A percentile compares a stretch with the other conserved stretches of the same genome.
phyloP scores from a whole-genome alignment of 2,113 vertebrate genomes.

The Vidua chalybeata region DNA sequence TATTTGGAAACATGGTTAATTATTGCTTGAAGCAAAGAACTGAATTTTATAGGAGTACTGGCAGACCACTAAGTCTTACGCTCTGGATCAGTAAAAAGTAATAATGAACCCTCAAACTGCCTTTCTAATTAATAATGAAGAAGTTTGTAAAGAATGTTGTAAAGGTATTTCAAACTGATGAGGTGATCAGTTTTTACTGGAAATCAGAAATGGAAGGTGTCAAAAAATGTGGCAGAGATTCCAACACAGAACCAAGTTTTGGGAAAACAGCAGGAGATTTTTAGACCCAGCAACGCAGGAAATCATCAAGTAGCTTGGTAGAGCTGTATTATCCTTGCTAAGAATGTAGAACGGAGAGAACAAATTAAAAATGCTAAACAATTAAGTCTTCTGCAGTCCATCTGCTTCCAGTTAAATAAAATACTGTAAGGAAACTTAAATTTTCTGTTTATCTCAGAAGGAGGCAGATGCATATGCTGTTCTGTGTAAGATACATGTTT shows the following conservation, averaged over 20 bases:
- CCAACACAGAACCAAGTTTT: background rate
- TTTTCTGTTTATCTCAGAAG: background rate
- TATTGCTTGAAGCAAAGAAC: conserved; percentile 28
- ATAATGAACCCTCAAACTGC: background rate
- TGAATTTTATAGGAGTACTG: background rate
- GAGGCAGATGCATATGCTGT: background rate
- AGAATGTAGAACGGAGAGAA: background rate
- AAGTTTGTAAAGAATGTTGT: background rate
- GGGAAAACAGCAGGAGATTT: background rate
- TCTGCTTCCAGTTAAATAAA: background rate
- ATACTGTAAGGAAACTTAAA: background rate
- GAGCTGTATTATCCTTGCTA: background rate
- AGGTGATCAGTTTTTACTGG: background rate
- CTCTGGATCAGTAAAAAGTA: background rate
- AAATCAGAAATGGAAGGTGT: background rate
- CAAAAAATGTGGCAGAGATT: background rate
- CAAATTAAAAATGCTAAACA: background rate
- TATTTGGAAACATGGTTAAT: conserved; percentile 23
- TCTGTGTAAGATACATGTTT: background rate
- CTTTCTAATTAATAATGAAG: background rate
- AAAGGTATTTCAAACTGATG: background rate
- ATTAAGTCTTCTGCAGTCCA: background rate
- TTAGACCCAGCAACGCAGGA: background rate
- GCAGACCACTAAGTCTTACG: rapidly evolving
- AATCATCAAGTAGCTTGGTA: background rate